phyloP scores from a whole-genome alignment of 2,113 vertebrate genomes.

The Notiomystis cincta region DNA sequence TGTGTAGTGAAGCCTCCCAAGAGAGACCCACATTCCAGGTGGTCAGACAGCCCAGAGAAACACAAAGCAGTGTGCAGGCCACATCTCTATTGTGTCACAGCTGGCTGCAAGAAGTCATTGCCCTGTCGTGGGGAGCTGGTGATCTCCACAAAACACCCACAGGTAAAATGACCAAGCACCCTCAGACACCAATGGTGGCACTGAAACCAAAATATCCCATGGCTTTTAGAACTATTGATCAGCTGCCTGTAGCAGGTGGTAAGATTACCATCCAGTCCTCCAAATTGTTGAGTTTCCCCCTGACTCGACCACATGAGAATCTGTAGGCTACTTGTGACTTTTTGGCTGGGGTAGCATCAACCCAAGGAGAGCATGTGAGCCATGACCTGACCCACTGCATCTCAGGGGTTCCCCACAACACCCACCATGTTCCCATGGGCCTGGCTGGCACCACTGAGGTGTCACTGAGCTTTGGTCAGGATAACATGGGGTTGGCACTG shows the following conservation, averaged over 20 bases:
- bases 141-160: background rate
- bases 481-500: background rate
- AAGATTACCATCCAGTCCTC: background rate
- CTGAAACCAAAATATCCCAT: background rate
- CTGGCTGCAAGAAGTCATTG: background rate
- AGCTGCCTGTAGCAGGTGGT: background rate
- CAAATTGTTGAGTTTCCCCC: background rate
- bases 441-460: background rate
- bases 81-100: background rate
- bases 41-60: background rate
- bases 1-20: background rate
- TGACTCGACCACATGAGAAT: background rate
- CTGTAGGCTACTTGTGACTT: background rate
- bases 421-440: background rate
- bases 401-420: background rate
- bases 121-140: background rate
- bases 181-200: background rate
- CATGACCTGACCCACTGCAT: background rate
- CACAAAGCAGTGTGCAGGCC: no score
- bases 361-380: background rate
- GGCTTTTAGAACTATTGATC: background rate
- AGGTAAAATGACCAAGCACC: background rate
- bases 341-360: background rate
- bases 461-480: background rate
- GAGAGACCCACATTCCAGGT: background rate